These are phyloP conservation scores for Synanthedon tipuliformis DNA, from an alignment of 2,888 invertebrate genomes.

Conservation along the genomic window DNA sequence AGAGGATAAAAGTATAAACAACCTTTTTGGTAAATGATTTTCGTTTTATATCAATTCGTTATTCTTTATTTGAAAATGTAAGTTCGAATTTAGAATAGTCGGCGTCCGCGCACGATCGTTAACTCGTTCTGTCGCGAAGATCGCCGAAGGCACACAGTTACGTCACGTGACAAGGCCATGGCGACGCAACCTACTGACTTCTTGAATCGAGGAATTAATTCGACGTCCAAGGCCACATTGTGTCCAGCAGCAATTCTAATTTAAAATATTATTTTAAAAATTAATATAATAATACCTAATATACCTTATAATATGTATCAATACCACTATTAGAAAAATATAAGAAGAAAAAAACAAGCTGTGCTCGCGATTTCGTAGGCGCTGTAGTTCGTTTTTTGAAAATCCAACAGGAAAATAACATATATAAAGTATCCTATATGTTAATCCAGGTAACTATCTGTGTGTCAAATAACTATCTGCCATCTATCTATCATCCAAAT, in stretches of 20 bases:
- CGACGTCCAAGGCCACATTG: constrained; percentile 28
- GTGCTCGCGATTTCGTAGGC: too few species aligned
- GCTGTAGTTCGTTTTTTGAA: too few species aligned
- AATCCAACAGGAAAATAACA: too few species aligned
- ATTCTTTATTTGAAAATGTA: background rate
- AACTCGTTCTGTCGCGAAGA: constrained; percentile 31
- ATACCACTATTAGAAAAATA: too few species aligned
- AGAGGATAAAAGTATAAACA: background rate
- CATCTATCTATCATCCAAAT: too few species aligned
- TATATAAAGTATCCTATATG: too few species aligned
- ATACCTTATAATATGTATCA: too few species aligned
- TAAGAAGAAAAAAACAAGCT: too few species aligned
- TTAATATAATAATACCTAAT: too few species aligned
- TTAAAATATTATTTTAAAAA: background rate
- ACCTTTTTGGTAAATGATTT: background rate
- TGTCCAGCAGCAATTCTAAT: background rate
- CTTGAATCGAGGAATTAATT: constrained; percentile 40
- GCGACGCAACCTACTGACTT: constrained; percentile 35
- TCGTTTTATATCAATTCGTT: background rate
- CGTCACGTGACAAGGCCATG: constrained; percentile 42
- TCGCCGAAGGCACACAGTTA: constrained; percentile 38
- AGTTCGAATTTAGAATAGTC: constrained; percentile 18
- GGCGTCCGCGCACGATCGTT: constrained; percentile 39
- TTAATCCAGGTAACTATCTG: too few species aligned
- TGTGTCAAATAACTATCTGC: too few species aligned